These are phyloP conservation scores for Epinotia ramella DNA, from an alignment of 2,888 invertebrate genomes.

Conservation along the genomic window DNA sequence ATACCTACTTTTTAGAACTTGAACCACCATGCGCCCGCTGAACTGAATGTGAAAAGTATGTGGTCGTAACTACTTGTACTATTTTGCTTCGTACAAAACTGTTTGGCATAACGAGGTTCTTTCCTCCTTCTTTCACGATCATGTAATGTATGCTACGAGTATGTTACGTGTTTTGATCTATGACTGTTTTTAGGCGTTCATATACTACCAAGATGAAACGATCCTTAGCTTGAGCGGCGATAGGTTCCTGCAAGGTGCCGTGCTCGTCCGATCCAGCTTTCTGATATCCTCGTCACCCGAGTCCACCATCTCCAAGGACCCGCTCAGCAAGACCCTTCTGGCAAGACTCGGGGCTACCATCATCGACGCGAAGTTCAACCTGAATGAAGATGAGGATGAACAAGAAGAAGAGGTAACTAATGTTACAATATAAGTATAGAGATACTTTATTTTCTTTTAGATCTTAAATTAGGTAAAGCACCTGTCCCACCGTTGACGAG, in stretches of 20 bases:
- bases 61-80: background rate
- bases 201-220: slow-evolving; percentile 73
- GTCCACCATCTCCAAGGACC: slow-evolving; percentile 52
- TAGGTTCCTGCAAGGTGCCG: slow-evolving; percentile 67
- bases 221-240: slow-evolving; percentile 60
- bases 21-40: too few species aligned
- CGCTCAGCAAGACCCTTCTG: slow-evolving; percentile 68
- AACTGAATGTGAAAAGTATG: background rate
- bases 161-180: background rate
- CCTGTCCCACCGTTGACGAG: too few species aligned
- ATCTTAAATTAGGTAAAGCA: background rate
- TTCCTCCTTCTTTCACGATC: background rate
- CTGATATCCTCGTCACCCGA: slow-evolving; percentile 69
- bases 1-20: too few species aligned
- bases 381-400: slow-evolving; percentile 78
- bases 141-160: background rate
- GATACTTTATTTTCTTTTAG: background rate
- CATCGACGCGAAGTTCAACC: slow-evolving; percentile 67
- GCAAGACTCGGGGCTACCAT: slow-evolving; percentile 71
- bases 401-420: slow-evolving; percentile 75
- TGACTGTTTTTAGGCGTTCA: slow-evolving; percentile 64
- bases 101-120: background rate
- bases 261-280: slow-evolving; percentile 70
- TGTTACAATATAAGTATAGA: background rate
- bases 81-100: background rate